phyloP scores from a whole-genome alignment of 2,113 vertebrate species.

The Aptenodytes forsteri region DNA sequence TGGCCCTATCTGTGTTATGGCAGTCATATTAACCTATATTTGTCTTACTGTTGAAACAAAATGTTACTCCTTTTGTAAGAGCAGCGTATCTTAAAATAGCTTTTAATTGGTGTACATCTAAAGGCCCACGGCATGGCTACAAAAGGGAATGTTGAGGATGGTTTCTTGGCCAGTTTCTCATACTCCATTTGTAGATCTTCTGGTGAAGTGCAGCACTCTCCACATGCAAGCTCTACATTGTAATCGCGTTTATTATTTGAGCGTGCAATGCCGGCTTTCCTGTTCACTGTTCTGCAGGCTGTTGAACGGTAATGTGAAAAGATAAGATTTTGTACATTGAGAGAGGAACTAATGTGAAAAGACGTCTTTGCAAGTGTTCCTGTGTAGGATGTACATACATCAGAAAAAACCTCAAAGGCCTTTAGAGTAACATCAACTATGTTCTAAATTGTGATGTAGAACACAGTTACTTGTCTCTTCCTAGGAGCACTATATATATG shows the following conservation, averaged over 20 bases:
- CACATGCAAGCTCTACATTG: not conserved
- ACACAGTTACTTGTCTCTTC: slow-evolving; percentile 67
- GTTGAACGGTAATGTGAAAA: slow-evolving; percentile 21
- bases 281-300: slow-evolving; percentile 9
- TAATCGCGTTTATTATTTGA: not conserved
- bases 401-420: slow-evolving; percentile 41
- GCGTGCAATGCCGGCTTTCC: not conserved
- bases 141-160: not conserved
- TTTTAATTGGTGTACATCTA: slow-evolving; percentile 39
- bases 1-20: slow-evolving; percentile 21
- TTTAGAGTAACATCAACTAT: slow-evolving; percentile 68
- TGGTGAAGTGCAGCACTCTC: slow-evolving; percentile 5
- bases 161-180: not conserved
- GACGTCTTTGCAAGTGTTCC: slow-evolving; percentile 46
- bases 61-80: slow-evolving; percentile 37
- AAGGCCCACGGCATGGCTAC: not conserved
- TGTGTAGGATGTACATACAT: slow-evolving; percentile 34
- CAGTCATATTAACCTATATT: slow-evolving; percentile 44
- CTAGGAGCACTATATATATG: slow-evolving; percentile 77
- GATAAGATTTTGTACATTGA: slow-evolving; percentile 8
- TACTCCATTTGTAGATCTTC: not conserved
- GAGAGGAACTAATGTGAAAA: slow-evolving; percentile 39
- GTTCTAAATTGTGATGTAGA: slow-evolving; percentile 62
- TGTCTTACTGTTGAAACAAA: slow-evolving; percentile 45
- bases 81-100: slow-evolving; percentile 22